Evolutionary conservation across 2,113 vertebrate genomes (phyloP), one percentile per base, ranked within the genome.

Genomic region (Columba janthina): DNA sequence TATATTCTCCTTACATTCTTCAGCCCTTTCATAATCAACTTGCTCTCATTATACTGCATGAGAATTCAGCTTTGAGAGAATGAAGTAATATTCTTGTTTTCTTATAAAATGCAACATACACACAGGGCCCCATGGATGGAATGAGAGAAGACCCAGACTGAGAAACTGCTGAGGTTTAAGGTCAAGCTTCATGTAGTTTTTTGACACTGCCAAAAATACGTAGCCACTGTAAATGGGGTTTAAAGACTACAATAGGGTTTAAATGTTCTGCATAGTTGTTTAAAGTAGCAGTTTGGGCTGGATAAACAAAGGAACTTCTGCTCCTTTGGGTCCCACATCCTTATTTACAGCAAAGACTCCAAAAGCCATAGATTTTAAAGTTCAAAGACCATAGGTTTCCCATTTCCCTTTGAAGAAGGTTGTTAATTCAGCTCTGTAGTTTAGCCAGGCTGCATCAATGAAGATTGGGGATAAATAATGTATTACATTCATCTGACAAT

Each of bases 91-190:
- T 53, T 48, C 34, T 61, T 48, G 3, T 40, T 36, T 84, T 85
- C 65, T n/a, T 42, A 24, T 4, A 10, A 69, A 69, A 56, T 36
- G 46, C 1, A 61, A 3, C 6, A 16, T 25, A 65, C 0, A 0
- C 10, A 64, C 13, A 64, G 10, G 53, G 8, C 6, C 28, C 10
- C 40, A 31, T 4, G 25, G 8, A 32, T 20, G 5, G 10, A 85
- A 79, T 11, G 18, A 60, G 36, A 53, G 57, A 12, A 54, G 19
- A 3, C 22, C 34, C 34, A 26, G 11, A 38, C 15, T 69, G 29
- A 85, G 61, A 72, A 95, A 54, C 12, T 50, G 15, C 16, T 72
- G 53, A 72, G 18, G 10, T 48, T 83, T 51, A 54, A 73, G 44
- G 53, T 48, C 40, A 70, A 73, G 10, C 4, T 69, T 87, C 17